Percentiles rank a stretch among this genome's conserved stretches.
Evolutionary conservation across 1,140 invertebrate genomes (phyloP).

Genomic region (Anadara kagoshimensis): DNA sequence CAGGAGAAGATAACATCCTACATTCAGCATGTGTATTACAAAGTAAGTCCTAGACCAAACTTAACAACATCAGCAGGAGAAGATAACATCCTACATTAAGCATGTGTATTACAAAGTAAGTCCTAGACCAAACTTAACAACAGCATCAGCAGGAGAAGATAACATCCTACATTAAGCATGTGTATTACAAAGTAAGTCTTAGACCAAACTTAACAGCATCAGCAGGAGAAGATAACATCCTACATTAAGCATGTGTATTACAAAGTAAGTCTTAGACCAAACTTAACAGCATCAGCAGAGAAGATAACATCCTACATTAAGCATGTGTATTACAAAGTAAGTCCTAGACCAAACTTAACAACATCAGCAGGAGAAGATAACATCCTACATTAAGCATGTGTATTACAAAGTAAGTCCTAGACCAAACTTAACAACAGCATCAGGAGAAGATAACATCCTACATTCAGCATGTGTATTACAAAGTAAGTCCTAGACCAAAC

Average conservation of each 20-base stretch:
- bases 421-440: no score
- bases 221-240: not conserved
- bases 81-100: not conserved
- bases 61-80: not conserved
- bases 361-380: not conserved
- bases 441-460: not conserved
- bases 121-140: not conserved
- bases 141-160: not conserved
- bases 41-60: not conserved
- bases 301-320: not conserved
- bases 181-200: not conserved
- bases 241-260: not conserved
- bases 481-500: not conserved
- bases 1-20: not conserved
- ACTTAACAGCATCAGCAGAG: no score
- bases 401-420: not conserved
- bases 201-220: no score
- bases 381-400: not conserved
- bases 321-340: not conserved
- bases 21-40: not conserved
- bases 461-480: not conserved
- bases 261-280: not conserved
- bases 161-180: not conserved
- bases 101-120: not conserved
- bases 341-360: not conserved